Base-by-base conservation (phyloP, 2,113 vertebrate genomes). In the Scomber colias region DNA sequence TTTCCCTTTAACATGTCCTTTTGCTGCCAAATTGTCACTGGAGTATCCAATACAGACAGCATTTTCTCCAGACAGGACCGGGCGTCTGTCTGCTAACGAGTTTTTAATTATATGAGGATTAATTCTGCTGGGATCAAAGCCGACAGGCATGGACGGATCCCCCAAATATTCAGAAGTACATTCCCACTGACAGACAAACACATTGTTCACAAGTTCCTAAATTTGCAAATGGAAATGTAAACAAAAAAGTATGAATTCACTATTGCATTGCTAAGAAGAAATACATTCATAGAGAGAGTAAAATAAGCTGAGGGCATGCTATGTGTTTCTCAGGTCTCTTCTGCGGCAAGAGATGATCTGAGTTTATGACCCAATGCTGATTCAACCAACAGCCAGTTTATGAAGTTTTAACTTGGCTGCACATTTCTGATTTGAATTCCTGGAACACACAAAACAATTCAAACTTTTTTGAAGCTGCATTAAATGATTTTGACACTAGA, bases 21-120 rank as follows among this genome's bases (percentile, higher is more conserved):
- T 54, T 21, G 45, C 77, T 75, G 79, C 62, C 62, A 62, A 71
- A 68, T 21, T 69, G 71, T 82, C 86, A 79, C 46, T n/a, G 40
- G 11, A 69, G 65, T 72, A 49, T 85, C 67, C 77, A 72, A 77
- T 45, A 30, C 73, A 73, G 79, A 69, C 57, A 24, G 21, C 30
- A 12, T 77, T 77, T 85, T 65, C 75, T 79, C 64, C 71, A 80
- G 75, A 86, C 76, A 81, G 71, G 81, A 57, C 75, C 72, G 60
- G 70, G 69, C 81, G 14, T 79, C 72, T 86, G 81, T 76, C 67
- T 66, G 78, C 76, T 87, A 82, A 88, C 63, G n/a, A 68, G 55
- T 76, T 83, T 88, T 91, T 87, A 84, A 88, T 91, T 89, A 84
- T 61, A 21, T 30, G 44, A 75, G 85, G 81, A 90, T 85, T 87